Percentiles rank a stretch among this genome's conserved stretches.
phyloP scores from a whole-genome alignment of 2,797 vertebrate genomes.

The Streptopelia turtur region DNA sequence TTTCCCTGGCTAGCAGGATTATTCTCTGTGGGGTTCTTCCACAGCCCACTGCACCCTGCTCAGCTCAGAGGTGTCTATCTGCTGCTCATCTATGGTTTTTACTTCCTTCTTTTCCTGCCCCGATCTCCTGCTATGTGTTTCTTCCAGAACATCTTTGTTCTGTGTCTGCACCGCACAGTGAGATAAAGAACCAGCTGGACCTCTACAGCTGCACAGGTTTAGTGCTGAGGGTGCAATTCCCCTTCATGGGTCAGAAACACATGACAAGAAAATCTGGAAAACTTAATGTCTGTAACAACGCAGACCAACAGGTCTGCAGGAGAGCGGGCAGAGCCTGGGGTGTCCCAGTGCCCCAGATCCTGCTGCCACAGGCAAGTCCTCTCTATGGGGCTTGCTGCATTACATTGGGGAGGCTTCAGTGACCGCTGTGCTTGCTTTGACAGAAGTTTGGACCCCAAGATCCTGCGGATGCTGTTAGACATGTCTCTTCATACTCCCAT shows the following conservation, averaged over 20 bases:
- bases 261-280: background rate
- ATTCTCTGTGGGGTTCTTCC: background rate
- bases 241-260: background rate
- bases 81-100: background rate
- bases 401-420: background rate
- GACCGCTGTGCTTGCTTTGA: background rate
- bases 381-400: background rate
- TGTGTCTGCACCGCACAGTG: background rate
- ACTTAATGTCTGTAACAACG: background rate
- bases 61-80: background rate
- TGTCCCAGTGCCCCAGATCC: background rate
- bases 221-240: fast-evolving
- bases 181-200: background rate
- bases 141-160: background rate
- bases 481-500: background rate
- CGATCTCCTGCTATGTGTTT: background rate
- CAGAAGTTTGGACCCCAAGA: background rate
- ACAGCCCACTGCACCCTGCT: background rate
- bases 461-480: background rate
- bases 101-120: background rate
- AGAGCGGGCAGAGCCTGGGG: background rate
- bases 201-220: background rate
- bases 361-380: background rate
- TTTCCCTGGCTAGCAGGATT: background rate
- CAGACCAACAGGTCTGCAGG: background rate